phyloP scores from a whole-genome alignment of 2,113 vertebrate species.

The Tetraodon nigroviridis region DNA sequence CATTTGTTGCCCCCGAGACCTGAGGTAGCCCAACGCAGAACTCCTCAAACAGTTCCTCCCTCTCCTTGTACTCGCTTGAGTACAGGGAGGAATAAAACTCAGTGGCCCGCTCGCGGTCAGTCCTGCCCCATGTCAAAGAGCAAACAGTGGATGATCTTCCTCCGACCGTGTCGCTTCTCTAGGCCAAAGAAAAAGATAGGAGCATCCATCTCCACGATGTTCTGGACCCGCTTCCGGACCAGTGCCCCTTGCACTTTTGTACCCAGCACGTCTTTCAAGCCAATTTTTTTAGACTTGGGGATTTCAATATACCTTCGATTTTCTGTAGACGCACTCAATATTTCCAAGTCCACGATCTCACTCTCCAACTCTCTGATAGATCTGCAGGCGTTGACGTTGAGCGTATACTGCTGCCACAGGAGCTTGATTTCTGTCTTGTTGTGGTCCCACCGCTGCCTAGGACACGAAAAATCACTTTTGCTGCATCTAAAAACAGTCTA shows the following conservation, averaged over 20 bases:
- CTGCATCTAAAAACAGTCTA: too few species aligned
- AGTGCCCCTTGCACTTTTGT: too few species aligned
- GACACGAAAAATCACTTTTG: background rate
- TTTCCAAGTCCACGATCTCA: too few species aligned
- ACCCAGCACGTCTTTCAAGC: too few species aligned
- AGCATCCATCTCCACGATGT: slow-evolving; percentile 2
- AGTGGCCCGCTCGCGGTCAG: background rate
- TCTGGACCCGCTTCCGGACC: background rate
- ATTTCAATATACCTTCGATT: too few species aligned
- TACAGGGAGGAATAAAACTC: background rate
- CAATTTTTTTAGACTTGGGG: too few species aligned
- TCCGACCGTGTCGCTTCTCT: too few species aligned
- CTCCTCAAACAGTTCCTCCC: background rate
- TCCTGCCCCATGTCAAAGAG: background rate
- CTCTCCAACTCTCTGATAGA: too few species aligned
- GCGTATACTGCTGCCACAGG: background rate
- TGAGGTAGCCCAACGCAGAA: too few species aligned
- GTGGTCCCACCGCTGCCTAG: slow-evolving; percentile 4
- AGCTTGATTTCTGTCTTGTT: background rate
- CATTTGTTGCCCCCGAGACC: too few species aligned
- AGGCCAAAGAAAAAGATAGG: background rate
- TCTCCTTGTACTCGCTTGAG: background rate
- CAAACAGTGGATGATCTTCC: background rate
- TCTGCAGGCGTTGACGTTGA: background rate
- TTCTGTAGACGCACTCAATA: too few species aligned